phyloP scores from a whole-genome alignment of 2,797 vertebrate genomes.

The Myotis myotis region DNA sequence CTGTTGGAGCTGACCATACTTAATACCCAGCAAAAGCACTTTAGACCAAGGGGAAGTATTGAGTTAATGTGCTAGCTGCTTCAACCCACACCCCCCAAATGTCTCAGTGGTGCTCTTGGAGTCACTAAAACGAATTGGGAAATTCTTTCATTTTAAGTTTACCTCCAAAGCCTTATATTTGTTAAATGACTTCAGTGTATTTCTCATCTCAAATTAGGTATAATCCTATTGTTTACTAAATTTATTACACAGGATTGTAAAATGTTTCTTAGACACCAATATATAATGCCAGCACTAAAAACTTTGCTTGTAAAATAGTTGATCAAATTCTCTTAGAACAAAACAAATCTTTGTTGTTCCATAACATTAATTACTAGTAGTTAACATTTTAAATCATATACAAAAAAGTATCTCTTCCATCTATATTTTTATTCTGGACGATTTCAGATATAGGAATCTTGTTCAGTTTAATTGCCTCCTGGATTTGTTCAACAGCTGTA shows the following conservation, averaged over 20 bases:
- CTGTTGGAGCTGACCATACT: background rate
- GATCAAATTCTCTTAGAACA: slow-evolving; percentile 5
- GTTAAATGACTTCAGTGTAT: slow-evolving; percentile 14
- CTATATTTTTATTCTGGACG: background rate
- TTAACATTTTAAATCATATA: slow-evolving; percentile 41
- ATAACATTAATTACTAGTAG: slow-evolving; percentile 11
- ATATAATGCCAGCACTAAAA: background rate
- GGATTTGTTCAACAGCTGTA: background rate
- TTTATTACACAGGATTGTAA: background rate
- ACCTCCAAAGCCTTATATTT: background rate
- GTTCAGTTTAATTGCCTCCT: slow-evolving; percentile 35
- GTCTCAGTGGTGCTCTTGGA: slow-evolving; percentile 6
- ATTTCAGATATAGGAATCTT: slow-evolving; percentile 13
- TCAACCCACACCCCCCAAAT: background rate
- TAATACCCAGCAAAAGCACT: background rate
- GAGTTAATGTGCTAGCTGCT: background rate
- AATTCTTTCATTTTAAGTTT: slow-evolving; percentile 37
- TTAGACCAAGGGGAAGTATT: background rate
- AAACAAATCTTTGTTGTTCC: slow-evolving; percentile 36
- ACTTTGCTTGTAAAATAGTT: slow-evolving; percentile 2
- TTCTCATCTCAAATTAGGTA: background rate
- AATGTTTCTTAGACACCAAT: background rate
- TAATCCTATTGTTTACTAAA: background rate
- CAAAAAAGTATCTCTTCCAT: background rate
- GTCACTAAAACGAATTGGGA: background rate